Base-by-base conservation (phyloP, 2,797 vertebrate species). In the Sphenopsis melanotis region DNA sequence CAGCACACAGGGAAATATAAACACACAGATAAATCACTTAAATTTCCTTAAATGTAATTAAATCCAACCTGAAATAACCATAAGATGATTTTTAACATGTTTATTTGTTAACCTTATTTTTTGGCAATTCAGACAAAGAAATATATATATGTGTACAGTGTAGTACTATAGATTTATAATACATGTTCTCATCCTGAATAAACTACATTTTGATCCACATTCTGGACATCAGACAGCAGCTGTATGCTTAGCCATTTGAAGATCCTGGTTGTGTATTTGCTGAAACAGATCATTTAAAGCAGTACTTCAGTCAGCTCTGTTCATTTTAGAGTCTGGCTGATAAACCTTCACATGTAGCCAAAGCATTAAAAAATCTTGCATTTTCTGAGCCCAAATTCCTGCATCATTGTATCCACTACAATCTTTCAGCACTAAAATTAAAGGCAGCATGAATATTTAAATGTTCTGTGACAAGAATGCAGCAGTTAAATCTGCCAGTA, bases 401-500 rank as follows among this genome's bases (percentile, higher is more conserved):
- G 52, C 81, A 92, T 70, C 71, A 75, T 65, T 11, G 6, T 92
- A 77, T 75, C 59, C 83, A 68, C 94, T 92, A 63, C 75, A 93
- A 86, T 47, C 20, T 93, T 94, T 88, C 66, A 93, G 70, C 71
- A 83, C 68, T 63, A 78, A 83, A 71, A 94, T 71, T 71, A 94
- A 95, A 94, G 93, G 39, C 66, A 75, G n/a, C 53, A 69, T 95
- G 81, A 81, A 82, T 92, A 92, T 75, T 56, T 95, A 94, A 93
- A 72, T 89, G 74, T 61, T 92, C 93, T 91, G 20, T 74, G 60
- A 70, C 60, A 91, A 88, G 72, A 66, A 84, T 29, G 13, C 76
- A 75, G 50, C 29, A 85, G n/a, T 55, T 83, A 88, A 85, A 81
- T 55, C 74, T 89, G 64, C 7, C 53, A 83, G 34, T n/a, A 80